Conservation (phyloP, 2,888 invertebrate species). For the Lampropteryx suffumata region DNA sequence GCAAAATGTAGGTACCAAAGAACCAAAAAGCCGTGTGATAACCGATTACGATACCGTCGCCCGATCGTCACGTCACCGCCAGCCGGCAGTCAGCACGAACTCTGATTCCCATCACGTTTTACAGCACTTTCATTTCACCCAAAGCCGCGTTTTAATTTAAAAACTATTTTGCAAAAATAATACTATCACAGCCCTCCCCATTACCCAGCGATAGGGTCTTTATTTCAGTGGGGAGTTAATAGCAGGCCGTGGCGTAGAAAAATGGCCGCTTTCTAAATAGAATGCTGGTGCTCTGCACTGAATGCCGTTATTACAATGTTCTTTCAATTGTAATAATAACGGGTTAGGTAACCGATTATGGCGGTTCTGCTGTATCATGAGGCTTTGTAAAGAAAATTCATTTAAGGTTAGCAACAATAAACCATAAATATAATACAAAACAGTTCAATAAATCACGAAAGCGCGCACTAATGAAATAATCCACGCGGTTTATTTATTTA, state of each 20-base stretch:
- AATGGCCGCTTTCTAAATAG: conserved; percentile 55
- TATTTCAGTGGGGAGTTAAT: conserved; percentile 55
- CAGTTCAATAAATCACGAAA: no score
- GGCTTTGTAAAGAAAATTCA: no score
- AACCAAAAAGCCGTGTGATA: background rate
- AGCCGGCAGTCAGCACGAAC: background rate
- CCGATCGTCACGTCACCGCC: conserved; percentile 1
- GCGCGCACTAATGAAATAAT: no score
- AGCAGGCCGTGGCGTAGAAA: conserved; percentile 53
- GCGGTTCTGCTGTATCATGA: background rate
- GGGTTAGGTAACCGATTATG: conserved; percentile 13
- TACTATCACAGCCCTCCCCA: conserved; percentile 43
- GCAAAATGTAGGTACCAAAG: no score
- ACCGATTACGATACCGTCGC: background rate
- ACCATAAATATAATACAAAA: no score
- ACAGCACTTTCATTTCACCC: conserved; percentile 5
- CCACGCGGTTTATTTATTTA: no score
- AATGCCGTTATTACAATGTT: conserved; percentile 63
- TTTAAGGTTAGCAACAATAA: no score
- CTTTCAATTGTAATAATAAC: conserved; percentile 58
- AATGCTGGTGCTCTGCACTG: conserved; percentile 43
- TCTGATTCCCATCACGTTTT: conserved; percentile 7
- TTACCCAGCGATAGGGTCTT: conserved; percentile 58
- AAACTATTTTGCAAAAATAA: conserved; percentile 34
- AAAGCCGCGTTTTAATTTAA: conserved; percentile 25